Evolutionary conservation across 2,888 invertebrate genomes (phyloP), one percentile per base, ranked within the genome.

Genomic region (Arrhopalites spinosus): DNA sequence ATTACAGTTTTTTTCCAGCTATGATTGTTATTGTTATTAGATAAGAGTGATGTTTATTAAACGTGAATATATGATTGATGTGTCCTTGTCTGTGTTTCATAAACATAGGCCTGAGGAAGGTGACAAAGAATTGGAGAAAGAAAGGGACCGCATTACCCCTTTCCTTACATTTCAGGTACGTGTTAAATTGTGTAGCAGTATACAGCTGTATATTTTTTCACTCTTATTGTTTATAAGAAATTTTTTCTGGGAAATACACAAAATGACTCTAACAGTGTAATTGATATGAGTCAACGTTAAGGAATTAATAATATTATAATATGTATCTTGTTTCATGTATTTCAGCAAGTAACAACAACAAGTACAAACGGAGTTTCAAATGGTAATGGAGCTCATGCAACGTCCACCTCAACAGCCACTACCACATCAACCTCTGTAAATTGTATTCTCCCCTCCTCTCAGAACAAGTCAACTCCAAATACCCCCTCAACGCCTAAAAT

Each of bases 81-180:
- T n/a, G n/a, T n/a, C n/a, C n/a, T 29, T 50, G 47, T 25, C 27
- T 64, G 30, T 64, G 11, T 71, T 75, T 43, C 20, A 29, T 25
- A 20, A 7, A 17, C 59, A 25, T 56, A 83, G 83, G 68, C 77
- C 79, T 72, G 83, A 83, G 64, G 83, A 83, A 74, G 83, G 83
- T 23, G 83, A 82, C 74, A 83, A 82, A 70, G 83, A 83, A 77
- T 74, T 83, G 73, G 83, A 83, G 66, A 83, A 81, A 66, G 83
- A 83, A 69, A 71, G 83, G 73, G 83, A 83, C 67, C 76, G 83
- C 59, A 83, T 83, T 67, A 83, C 82, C 29, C 83, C 83, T 68
- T 83, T 83, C 73, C 81, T 83, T 53, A 83, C 83, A 67, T 83
- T 82, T n/a, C n/a, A n/a, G n/a, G n/a, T n/a, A n/a, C n/a, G n/a